Evolutionary conservation across 1,140 invertebrate genomes (phyloP), one percentile per base, ranked within the genome.

Genomic region (Zaprionus lachaisei): DNA sequence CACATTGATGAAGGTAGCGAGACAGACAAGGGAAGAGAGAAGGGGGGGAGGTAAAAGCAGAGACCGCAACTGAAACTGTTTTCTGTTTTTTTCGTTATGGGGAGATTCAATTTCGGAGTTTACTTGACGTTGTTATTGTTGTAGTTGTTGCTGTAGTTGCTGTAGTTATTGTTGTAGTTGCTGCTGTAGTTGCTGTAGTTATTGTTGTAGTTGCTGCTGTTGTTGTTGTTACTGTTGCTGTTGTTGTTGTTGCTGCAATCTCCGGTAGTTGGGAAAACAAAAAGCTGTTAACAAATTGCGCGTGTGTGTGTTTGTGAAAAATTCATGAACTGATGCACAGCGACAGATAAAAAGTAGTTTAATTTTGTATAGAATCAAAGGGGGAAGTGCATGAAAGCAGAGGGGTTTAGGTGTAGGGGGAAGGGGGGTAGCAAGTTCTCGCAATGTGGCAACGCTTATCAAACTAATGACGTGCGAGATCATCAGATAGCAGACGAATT

Each of bases 281-380:
- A 91, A 84, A 83, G 65, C 85, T 78, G 79, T 90, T 91, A 90
- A 85, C 85, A 89, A 82, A 90, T 85, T 90, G 81, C 64, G 94
- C 62, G 94, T 67, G 49, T 51, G 67, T 77, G 58, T 77, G 47
- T 62, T n/a, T 62, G 70, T 65, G 72, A 77, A 82, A 85, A 84
- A 70, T 64, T 34, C 77, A 72, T 58, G 61, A 63, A 85, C 2
- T 34, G 82, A 81, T 85, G 83, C 82, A 76, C 83, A 79, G 69
- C 68, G 49, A 58, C 57, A 44, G 73, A 76, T 76, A 65, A 72
- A 49, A 65, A 57, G 58, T 51, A 72, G 63, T 51, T 62, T 78
- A 77, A 84, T 81, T 84, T 82, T 73, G 69, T 79, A 79, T 78
- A 62, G 66, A 58, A 72, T 61, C 31, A 41, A 51, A n/a, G n/a